Evolutionary conservation across 2,888 invertebrate genomes (phyloP).

Genomic region (Andrena praecox): DNA sequence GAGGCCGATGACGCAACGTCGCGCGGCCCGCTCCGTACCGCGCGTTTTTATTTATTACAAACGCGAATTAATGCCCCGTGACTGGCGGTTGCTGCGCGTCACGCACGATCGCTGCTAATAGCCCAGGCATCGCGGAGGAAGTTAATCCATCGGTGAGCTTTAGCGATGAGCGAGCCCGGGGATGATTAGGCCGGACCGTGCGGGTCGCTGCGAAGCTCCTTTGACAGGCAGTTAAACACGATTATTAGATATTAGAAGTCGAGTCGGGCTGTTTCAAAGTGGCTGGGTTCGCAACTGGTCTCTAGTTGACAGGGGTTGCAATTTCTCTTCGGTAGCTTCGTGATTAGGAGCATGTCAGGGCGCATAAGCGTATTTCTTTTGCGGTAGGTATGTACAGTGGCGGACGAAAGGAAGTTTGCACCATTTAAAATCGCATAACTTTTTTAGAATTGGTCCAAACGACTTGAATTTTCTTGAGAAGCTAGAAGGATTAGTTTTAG

Average conservation of each 20-base stretch:
- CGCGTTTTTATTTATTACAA: conserved; percentile 43
- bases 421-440: no score
- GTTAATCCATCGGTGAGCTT: conserved; percentile 44
- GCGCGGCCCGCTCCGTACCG: neutral
- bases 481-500: no score
- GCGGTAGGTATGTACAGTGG: no score
- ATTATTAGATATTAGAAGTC: neutral
- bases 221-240: neutral
- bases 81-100: conserved; percentile 24
- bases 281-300: neutral
- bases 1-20: conserved; percentile 6
- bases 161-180: neutral
- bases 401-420: no score
- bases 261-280: no score
- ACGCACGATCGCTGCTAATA: conserved; percentile 23
- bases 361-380: no score
- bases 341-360: no score
- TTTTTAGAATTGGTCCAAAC: no score
- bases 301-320: no score
- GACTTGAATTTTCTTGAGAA: no score
- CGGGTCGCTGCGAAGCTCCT: neutral
- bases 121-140: conserved; percentile 21
- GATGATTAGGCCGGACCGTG: neutral
- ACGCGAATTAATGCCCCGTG: conserved; percentile 43
- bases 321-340: no score